A percentile compares a stretch with the other conserved stretches of the same genome.
These are phyloP conservation scores for Romanogobio albipinnatus DNA, from an alignment of 2,113 vertebrate genomes.

Conservation along the genomic window DNA sequence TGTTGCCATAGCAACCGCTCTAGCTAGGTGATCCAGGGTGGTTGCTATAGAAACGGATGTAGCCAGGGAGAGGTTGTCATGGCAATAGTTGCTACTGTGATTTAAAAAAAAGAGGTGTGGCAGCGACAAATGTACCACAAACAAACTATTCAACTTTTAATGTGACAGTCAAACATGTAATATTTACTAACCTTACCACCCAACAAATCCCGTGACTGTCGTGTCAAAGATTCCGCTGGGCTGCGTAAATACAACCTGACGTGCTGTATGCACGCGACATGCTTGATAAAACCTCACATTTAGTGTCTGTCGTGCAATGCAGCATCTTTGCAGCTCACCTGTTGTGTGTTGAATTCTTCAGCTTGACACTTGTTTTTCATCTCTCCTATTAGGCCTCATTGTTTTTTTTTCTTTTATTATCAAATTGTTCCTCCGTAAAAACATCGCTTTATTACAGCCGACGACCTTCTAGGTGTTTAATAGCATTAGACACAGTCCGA, in stretches of 20 bases:
- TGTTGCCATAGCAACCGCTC: conserved; percentile 4
- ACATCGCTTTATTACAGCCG: background rate
- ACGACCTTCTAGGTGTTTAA: background rate
- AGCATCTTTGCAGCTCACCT: conserved; percentile 29
- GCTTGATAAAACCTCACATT: background rate
- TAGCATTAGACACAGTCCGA: background rate
- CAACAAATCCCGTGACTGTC: background rate
- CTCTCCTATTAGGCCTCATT: conserved; percentile 47
- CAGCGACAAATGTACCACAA: background rate
- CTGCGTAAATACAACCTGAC: background rate
- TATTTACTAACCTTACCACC: background rate
- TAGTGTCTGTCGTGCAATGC: background rate
- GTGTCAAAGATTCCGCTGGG: background rate
- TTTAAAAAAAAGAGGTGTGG: background rate
- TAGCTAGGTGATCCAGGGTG: background rate
- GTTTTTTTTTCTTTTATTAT: conserved; percentile 15
- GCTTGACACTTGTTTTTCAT: conserved; percentile 28
- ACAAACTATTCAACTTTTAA: background rate
- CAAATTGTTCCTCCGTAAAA: background rate
- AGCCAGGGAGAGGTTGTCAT: background rate
- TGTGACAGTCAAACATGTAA: background rate
- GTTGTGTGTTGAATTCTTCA: conserved; percentile 41
- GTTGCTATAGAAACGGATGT: conserved; percentile 23
- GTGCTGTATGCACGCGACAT: background rate
- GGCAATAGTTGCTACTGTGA: conserved; percentile 1